Conservation (phyloP, 2,113 vertebrate species). For the Orientallactaga bullata region DNA sequence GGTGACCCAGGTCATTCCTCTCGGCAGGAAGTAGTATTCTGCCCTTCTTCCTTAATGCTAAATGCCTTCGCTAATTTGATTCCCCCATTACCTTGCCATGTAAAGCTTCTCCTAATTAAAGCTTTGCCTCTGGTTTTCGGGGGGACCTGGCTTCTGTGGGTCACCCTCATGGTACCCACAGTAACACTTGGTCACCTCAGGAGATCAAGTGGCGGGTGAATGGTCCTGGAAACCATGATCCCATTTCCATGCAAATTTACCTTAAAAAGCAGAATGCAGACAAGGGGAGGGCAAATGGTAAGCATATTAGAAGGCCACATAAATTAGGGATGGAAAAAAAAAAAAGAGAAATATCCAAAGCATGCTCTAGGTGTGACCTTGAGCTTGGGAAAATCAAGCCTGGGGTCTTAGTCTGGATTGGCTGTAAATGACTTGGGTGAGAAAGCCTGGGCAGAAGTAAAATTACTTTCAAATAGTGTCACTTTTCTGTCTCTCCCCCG, state of each 20-base stretch:
- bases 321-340: slow-evolving; percentile 45
- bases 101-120: slow-evolving; percentile 67
- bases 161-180: slow-evolving; percentile 1
- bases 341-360: not conserved
- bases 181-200: slow-evolving; percentile 33
- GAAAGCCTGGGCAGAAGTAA: not conserved
- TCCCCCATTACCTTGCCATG: slow-evolving; percentile 37
- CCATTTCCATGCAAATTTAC: slow-evolving; percentile 76
- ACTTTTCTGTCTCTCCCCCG: slow-evolving; percentile 29
- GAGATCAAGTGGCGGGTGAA: slow-evolving; percentile 74
- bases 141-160: slow-evolving; percentile 21
- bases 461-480: not conserved
- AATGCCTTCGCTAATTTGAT: slow-evolving; percentile 47
- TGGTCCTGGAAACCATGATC: slow-evolving; percentile 60
- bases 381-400: slow-evolving; percentile 48
- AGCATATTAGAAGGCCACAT: slow-evolving; percentile 56
- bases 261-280: slow-evolving; percentile 73
- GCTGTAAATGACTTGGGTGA: not conserved
- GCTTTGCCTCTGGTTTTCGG: slow-evolving; percentile 61
- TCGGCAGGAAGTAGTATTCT: not conserved
- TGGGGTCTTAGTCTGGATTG: not conserved
- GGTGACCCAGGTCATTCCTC: slow-evolving; percentile 10
- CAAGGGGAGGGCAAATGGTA: slow-evolving; percentile 57
- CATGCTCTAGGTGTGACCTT: slow-evolving; percentile 60
- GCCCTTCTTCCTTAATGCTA: slow-evolving; percentile 38